A percentile compares a stretch with the other conserved stretches of the same genome.
Conservation (phyloP, 2,888 invertebrate species). For the Caenorhabditis panamensis region DNA sequence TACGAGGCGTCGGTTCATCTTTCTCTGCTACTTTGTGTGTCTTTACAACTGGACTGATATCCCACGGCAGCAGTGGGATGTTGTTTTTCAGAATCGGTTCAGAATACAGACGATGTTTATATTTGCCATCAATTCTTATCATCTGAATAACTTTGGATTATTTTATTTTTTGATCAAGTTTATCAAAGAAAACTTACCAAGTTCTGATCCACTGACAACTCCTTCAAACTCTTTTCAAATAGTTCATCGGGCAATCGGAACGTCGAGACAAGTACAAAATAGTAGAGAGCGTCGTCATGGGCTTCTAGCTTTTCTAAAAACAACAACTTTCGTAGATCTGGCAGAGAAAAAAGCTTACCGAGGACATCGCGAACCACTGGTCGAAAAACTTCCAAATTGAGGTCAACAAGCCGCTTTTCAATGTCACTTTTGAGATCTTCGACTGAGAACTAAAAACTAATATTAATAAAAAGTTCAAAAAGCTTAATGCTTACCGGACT, state of each 20-base stretch:
- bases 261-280: conserved; percentile 51
- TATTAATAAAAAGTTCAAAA: no score
- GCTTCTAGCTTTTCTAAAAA: conserved; percentile 30
- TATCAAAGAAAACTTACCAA: conserved; percentile 23
- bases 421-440: conserved; percentile 30
- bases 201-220: conserved; percentile 26
- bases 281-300: conserved; percentile 41
- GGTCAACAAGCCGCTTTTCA: conserved; percentile 4
- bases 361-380: conserved; percentile 18
- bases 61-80: conserved; percentile 49
- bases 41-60: conserved; percentile 41
- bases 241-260: conserved; percentile 24
- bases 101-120: conserved; percentile 36
- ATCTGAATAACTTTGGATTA: conserved; percentile 35
- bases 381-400: conserved; percentile 31
- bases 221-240: conserved; percentile 43
- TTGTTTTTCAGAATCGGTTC: conserved; percentile 28
- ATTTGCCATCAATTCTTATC: conserved; percentile 16
- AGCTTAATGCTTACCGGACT: conserved; percentile 32
- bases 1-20: conserved; percentile 16
- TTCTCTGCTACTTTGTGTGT: background rate
- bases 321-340: background rate
- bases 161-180: background rate
- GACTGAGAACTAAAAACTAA: conserved; percentile 20
- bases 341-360: conserved; percentile 20